Evolutionary conservation across 2,113 vertebrate species (phyloP).

Genomic region (Stigmatopora nigra): DNA sequence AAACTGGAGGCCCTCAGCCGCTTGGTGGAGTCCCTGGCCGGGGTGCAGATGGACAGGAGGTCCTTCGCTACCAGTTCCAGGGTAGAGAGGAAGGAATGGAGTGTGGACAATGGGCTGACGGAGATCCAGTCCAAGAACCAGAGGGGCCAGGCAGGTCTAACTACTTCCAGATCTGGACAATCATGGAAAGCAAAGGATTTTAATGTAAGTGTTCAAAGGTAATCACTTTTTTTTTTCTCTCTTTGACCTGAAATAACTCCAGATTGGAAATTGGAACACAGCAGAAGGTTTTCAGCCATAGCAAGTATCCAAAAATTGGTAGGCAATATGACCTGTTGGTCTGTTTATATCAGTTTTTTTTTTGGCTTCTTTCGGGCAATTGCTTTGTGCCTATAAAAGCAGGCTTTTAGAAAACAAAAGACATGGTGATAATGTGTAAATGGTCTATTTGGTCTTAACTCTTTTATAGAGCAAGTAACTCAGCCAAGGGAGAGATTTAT

Average conservation of each 20-base stretch:
- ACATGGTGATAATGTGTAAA: too few species aligned
- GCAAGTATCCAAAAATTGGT: background rate
- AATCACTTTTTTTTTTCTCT: background rate
- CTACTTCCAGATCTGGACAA: constrained; percentile 45
- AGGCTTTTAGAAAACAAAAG: too few species aligned
- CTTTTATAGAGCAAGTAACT: constrained; percentile 10
- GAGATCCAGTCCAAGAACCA: constrained; percentile 14
- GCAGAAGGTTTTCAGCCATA: background rate
- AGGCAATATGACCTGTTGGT: background rate
- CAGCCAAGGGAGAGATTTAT: constrained; percentile 28
- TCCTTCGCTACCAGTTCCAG: background rate
- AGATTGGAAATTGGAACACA: background rate
- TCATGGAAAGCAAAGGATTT: constrained; percentile 63
- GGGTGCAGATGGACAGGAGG: constrained; percentile 20
- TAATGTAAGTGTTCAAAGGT: constrained; percentile 62
- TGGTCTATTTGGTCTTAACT: too few species aligned
- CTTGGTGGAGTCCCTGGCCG: constrained; percentile 76
- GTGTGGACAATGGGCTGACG: constrained; percentile 26
- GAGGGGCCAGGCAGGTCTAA: background rate
- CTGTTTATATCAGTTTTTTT: too few species aligned
- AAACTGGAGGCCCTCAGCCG: constrained; percentile 76
- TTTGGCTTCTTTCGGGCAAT: too few species aligned
- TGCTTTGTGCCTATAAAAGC: too few species aligned
- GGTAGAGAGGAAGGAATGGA: background rate
- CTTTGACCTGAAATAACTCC: background rate